Evolutionary conservation across 64 coral and sea anemone genomes (phyloP).

Genomic region (Actinia tenebrosa): DNA sequence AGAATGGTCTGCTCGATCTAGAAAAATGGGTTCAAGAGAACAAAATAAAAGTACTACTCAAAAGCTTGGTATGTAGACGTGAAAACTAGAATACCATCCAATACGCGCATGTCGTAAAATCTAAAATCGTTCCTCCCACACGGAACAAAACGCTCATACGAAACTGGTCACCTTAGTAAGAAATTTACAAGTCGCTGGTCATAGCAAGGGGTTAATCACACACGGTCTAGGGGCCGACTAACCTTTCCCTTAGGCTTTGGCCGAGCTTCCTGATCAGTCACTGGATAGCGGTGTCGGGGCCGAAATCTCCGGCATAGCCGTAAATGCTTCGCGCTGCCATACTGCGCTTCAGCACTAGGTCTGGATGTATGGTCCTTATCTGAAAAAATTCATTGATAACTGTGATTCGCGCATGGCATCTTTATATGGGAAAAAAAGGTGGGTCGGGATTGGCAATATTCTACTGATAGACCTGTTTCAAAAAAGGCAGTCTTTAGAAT

Average conservation of each 20-base stretch:
- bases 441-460: too few species aligned
- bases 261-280: neutral
- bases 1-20: neutral
- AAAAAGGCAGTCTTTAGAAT: too few species aligned
- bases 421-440: too few species aligned
- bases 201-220: neutral
- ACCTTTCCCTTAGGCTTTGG: neutral
- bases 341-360: neutral
- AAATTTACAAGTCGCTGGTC: neutral
- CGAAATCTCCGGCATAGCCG: too few species aligned
- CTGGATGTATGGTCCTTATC: neutral
- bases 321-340: too few species aligned
- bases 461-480: too few species aligned
- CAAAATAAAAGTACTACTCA: neutral
- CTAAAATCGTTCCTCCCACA: too few species aligned
- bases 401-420: too few species aligned
- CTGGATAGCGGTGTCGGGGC: neutral
- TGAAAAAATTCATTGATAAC: neutral
- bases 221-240: too few species aligned
- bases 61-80: neutral
- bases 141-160: too few species aligned
- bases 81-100: too few species aligned
- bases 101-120: neutral
- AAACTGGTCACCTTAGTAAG: too few species aligned
- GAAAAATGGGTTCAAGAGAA: neutral